A percentile compares a stretch with the other conserved stretches of the same genome.
phyloP scores from a whole-genome alignment of 2,797 vertebrate species.

The Pterois miles region DNA sequence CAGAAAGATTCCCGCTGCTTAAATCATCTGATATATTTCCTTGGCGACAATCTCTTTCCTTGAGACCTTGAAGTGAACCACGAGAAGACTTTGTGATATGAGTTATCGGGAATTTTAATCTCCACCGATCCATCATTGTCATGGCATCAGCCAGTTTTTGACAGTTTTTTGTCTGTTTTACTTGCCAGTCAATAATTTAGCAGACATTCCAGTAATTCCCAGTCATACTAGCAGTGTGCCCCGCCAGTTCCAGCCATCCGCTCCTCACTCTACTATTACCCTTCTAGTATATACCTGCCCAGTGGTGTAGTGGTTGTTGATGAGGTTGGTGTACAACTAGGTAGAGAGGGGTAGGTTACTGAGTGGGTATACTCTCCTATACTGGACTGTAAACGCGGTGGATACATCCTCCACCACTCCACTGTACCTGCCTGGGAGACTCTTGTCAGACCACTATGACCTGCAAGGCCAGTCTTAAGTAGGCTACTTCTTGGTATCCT shows the following conservation, averaged over 20 bases:
- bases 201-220: not conserved
- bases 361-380: too few relatives aligned
- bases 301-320: too few relatives aligned
- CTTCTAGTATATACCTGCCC: not conserved
- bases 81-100: not conserved
- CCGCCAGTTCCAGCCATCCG: not conserved
- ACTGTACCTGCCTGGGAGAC: not conserved
- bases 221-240: not conserved
- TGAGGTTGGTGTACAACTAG: too few relatives aligned
- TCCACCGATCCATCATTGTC: not conserved
- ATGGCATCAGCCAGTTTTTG: not conserved
- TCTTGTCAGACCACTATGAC: not conserved
- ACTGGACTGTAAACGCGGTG: too few relatives aligned
- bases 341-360: too few relatives aligned
- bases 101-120: not conserved
- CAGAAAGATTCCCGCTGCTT: not conserved
- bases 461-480: not conserved
- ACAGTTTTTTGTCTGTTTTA: not conserved
- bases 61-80: not conserved
- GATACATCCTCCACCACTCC: too few relatives aligned
- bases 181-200: not conserved
- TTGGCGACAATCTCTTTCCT: not conserved
- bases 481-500: not conserved
- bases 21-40: constrained; percentile 8
- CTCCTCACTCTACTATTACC: not conserved